Evolutionary conservation across 2,888 invertebrate genomes (phyloP), one percentile per base, ranked within the genome.

Genomic region (Meliscaeva auricollis): DNA sequence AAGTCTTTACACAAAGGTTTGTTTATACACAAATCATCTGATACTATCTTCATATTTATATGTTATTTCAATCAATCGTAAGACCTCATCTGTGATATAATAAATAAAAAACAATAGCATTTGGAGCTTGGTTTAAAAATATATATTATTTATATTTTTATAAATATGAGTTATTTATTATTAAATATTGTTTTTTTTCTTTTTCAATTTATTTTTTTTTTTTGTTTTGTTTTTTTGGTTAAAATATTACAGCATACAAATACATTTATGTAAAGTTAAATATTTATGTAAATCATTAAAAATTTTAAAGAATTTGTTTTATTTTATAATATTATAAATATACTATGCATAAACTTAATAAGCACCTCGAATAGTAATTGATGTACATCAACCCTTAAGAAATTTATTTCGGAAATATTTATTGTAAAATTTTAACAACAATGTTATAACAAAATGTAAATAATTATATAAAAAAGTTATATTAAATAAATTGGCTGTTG

Each of bases 351-450:
- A 56, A 68, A 60, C 44, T 70, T 70, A 74, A 69, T 74, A 66
- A 84, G 83, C 83, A 84, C 83, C 83, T 64, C 70, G n/a, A n/a
- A n/a, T 15, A 66, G 13, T 38, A 52, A 74, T 75, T 75, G 66
- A 56, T 64, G 62, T 60, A 72, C 30, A 46, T 46, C 69, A 79
- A 78, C 77, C 64, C n/a, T 15, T 64, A 69, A 17, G 58, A 58
- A 26, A 50, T 52, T 46, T 44, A 20, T n/a, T 62, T 15, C 32
- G 13, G 46, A 68, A 73, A 48, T 46, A 46, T 35, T 35, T 22
- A 11, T 50, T 50, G 35, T 50, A 52, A 70, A 74, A 69, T 74
- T 78, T 73, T 44, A 75, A 64, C 73, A 79, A 72, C 35, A 66
- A 66, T 60, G 13, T 22, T 32, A 62, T 46, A 69, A 80, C 52